phyloP scores from a whole-genome alignment of 1,140 invertebrate genomes.

The Drosophila athabasca region DNA sequence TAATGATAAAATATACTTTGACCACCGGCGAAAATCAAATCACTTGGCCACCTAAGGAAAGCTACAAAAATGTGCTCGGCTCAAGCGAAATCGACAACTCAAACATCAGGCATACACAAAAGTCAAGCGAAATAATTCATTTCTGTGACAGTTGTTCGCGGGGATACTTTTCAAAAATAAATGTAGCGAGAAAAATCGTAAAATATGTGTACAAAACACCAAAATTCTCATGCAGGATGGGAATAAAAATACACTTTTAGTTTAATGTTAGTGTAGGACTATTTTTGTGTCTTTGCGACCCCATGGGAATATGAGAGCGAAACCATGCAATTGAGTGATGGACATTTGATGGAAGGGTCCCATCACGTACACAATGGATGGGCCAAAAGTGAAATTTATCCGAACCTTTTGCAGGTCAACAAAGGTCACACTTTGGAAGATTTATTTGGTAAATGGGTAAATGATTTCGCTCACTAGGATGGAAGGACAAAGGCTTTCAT shows the following conservation, averaged over 20 bases:
- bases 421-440: slow-evolving; percentile 41
- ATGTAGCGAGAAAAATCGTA: slow-evolving; percentile 31
- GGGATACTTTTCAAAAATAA: slow-evolving; percentile 18
- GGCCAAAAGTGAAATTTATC: slow-evolving; percentile 40
- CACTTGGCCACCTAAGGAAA: slow-evolving; percentile 7
- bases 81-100: slow-evolving; percentile 8
- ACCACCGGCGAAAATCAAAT: background rate
- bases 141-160: background rate
- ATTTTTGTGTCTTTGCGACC: background rate
- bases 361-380: slow-evolving; percentile 51
- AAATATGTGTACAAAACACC: slow-evolving; percentile 47
- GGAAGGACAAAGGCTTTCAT: too few relatives aligned
- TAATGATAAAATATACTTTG: slow-evolving; percentile 15
- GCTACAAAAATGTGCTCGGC: slow-evolving; percentile 12
- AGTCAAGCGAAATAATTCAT: slow-evolving; percentile 29
- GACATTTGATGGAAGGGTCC: slow-evolving; percentile 54
- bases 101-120: slow-evolving; percentile 6
- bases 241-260: slow-evolving; percentile 22
- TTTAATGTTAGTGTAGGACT: slow-evolving; percentile 2
- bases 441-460: slow-evolving; percentile 37
- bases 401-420: slow-evolving; percentile 30
- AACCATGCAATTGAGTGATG: slow-evolving; percentile 50
- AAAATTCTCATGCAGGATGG: slow-evolving; percentile 9
- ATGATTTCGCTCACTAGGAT: slow-evolving; percentile 12
- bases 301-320: background rate